Conservation (phyloP, 2,113 vertebrate genomes). For the Zosterops hypoxanthus region DNA sequence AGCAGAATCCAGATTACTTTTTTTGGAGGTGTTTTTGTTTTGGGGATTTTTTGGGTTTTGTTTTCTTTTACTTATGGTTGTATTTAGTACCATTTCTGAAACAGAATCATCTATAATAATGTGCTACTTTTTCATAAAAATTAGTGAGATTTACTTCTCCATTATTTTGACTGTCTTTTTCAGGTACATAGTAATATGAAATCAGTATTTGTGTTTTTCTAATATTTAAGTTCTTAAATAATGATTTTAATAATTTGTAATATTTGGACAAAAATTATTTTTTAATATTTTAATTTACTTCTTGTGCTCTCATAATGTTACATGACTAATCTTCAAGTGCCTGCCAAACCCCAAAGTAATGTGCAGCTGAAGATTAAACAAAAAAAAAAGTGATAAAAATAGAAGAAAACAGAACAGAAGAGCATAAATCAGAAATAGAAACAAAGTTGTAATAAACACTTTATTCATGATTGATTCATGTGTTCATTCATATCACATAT, state of each 20-base stretch:
- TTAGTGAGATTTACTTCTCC: background rate
- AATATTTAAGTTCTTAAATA: background rate
- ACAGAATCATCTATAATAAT: background rate
- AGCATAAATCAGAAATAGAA: background rate
- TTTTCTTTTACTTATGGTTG: background rate
- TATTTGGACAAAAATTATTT: background rate
- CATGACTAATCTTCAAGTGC: background rate
- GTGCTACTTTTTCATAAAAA: background rate
- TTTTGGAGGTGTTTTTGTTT: background rate
- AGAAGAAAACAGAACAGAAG: background rate
- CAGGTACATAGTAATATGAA: background rate
- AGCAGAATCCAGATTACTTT: background rate
- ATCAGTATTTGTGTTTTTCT: background rate
- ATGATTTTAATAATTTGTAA: background rate
- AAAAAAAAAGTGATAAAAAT: background rate
- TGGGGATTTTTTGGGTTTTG: background rate
- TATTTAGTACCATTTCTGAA: background rate
- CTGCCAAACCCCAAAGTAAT: background rate
- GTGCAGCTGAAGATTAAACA: background rate
- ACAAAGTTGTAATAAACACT: background rate
- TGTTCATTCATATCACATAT: background rate
- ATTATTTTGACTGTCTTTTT: background rate
- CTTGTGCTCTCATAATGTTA: background rate
- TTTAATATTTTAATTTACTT: background rate
- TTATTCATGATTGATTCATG: background rate